Percentiles rank a stretch among this genome's conserved stretches.
Conservation (phyloP, 2,888 invertebrate species). For the Eilema griseolum region DNA sequence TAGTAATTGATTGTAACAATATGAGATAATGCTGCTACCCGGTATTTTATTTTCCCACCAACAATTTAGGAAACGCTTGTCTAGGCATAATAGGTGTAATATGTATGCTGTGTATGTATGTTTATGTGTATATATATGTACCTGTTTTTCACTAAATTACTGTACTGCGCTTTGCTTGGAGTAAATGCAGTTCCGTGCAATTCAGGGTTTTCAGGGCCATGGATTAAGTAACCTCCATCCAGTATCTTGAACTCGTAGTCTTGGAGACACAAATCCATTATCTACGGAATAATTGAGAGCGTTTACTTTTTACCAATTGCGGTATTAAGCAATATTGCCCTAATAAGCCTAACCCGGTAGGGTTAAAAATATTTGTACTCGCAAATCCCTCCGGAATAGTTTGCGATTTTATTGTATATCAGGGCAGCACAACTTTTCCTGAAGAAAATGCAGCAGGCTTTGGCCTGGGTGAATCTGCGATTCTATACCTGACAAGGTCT, state of each 20-base stretch:
- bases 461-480: too few species aligned
- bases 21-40: not conserved
- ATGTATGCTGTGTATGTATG: too few species aligned
- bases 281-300: constrained; percentile 72
- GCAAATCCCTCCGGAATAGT: too few species aligned
- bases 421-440: too few species aligned
- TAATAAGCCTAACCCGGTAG: too few species aligned
- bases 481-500: too few species aligned
- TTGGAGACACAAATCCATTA: constrained; percentile 89
- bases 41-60: not conserved
- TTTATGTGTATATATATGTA: too few species aligned
- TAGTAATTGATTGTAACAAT: not conserved
- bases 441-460: too few species aligned
- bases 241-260: constrained; percentile 88
- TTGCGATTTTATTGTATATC: too few species aligned
- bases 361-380: too few species aligned
- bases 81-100: not conserved
- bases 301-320: not conserved
- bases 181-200: not conserved
- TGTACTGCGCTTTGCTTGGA: constrained; percentile 5
- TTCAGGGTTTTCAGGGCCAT: not conserved
- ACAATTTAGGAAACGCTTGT: not conserved
- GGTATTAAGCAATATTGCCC: too few species aligned
- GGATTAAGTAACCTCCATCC: constrained; percentile 72
- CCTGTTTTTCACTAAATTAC: constrained; percentile 13